Base-by-base conservation (phyloP, 2,888 invertebrate genomes). In the Volucella inflata region DNA sequence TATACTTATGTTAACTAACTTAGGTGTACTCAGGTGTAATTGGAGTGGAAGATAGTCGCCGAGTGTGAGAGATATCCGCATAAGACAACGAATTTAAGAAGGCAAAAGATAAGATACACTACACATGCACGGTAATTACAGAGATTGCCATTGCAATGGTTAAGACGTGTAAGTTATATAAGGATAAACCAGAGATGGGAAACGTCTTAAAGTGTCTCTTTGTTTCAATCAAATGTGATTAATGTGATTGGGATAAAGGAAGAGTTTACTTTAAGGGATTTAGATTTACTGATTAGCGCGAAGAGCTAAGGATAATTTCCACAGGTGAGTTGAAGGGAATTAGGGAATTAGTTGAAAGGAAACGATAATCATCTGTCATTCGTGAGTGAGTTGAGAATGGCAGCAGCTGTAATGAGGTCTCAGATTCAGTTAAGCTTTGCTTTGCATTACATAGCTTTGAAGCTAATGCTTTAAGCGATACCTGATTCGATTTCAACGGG, bases 181-280 rank as follows among this genome's bases (percentile, higher is more conserved):
- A 68, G 70, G 64, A 70, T 74, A 60, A 64, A 62, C 57, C 38
- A 16, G 40, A 9, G 46, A 30, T 30, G 30, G 30, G 30, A 30
- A 42, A 44, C 16, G 79, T 51, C 68, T 84, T 60, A 65, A 79
- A 53, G 38, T 79, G 70, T 70, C 79, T 75, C 68, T 50, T 8
- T 14, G 60, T 30, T 78, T 57, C 72, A 62, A 68, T 74, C 78
- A 84, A 75, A 80, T 50, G 64, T 84, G 84, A 80, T 80, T 80
- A 84, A 84, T 84, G 84, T 46, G 75, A 59, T 64, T n/a, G 46
- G 17, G n/a, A 38, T 53, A 40, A 44, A 46, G 30, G 68, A 55
- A 64, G 57, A 64, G 62, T 57, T 70, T 42, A 64, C 53, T 70
- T 75, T 14, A 50, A 57, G 48, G 53, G 53, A 53, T 72, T 72